Percentiles rank a stretch among this genome's conserved stretches.
Evolutionary conservation across 1,140 invertebrate species (phyloP).

Genomic region (Trichogramma pretiosum): DNA sequence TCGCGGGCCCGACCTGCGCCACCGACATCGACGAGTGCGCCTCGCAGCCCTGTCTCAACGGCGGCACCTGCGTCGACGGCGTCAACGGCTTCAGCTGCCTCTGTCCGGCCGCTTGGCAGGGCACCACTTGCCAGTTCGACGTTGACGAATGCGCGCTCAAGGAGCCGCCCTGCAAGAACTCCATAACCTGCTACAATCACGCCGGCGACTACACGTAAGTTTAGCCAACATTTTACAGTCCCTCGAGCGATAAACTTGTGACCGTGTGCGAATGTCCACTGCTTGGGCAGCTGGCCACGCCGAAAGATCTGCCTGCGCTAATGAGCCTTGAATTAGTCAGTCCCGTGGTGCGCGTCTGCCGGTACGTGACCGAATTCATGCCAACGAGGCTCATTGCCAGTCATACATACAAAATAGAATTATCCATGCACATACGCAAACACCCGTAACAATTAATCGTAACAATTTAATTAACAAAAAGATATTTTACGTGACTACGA

Average conservation of each 20-base stretch:
- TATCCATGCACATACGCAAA: background rate
- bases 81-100: conserved; percentile 67
- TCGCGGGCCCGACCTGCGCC: conserved; percentile 72
- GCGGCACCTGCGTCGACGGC: conserved; percentile 72
- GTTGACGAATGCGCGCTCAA: conserved; percentile 47
- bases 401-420: background rate
- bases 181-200: conserved; percentile 67
- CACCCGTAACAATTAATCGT: conserved; percentile 6
- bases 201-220: conserved; percentile 66
- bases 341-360: background rate
- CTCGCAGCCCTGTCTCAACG: conserved; percentile 76
- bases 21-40: conserved; percentile 76
- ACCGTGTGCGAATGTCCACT: background rate
- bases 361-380: background rate
- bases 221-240: too few relatives aligned
- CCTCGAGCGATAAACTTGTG: background rate
- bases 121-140: conserved; percentile 66
- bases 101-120: conserved; percentile 74
- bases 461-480: conserved; percentile 17
- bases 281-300: too few relatives aligned
- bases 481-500: too few relatives aligned
- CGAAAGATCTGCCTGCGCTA: too few relatives aligned
- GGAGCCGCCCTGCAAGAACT: conserved; percentile 68
- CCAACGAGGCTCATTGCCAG: background rate
- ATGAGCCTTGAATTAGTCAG: too few relatives aligned